Evolutionary conservation across 2,113 vertebrate species (phyloP).

Genomic region (Ciconia boyciana): DNA sequence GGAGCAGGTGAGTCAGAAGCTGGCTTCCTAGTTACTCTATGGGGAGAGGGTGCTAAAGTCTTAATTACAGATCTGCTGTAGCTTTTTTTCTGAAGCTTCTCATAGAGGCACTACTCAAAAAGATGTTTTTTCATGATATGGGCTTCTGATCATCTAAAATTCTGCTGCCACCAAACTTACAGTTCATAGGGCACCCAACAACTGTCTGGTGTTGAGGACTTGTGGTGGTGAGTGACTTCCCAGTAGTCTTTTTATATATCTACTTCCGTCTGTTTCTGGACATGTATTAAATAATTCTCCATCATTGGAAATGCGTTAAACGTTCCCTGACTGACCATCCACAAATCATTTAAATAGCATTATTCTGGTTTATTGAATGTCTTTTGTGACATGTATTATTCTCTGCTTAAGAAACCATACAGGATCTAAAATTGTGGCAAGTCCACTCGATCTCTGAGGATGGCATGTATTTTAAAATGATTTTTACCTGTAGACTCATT

Average conservation of each 20-base stretch:
- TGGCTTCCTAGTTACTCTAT: neutral
- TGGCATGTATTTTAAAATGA: neutral
- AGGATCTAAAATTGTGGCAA: neutral
- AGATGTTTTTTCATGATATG: fast-evolving
- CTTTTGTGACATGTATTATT: neutral
- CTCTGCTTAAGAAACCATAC: neutral
- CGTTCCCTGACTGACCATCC: neutral
- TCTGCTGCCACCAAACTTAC: neutral
- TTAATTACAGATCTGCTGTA: neutral
- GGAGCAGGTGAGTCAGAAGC: neutral
- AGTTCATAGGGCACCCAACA: neutral
- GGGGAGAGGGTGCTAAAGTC: neutral
- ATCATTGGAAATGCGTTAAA: neutral
- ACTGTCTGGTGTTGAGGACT: neutral
- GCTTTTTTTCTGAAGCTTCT: neutral
- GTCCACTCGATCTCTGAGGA: neutral
- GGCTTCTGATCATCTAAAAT: neutral
- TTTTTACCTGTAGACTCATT: constrained; percentile 12
- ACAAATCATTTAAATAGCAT: neutral
- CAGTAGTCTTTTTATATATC: neutral
- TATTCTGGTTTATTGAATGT: neutral
- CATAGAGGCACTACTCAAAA: neutral
- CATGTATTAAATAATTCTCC: neutral
- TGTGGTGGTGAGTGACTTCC: neutral
- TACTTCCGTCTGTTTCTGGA: neutral